phyloP scores from a whole-genome alignment of 64 coral and sea anemone species.

The Trachythela sp. region DNA sequence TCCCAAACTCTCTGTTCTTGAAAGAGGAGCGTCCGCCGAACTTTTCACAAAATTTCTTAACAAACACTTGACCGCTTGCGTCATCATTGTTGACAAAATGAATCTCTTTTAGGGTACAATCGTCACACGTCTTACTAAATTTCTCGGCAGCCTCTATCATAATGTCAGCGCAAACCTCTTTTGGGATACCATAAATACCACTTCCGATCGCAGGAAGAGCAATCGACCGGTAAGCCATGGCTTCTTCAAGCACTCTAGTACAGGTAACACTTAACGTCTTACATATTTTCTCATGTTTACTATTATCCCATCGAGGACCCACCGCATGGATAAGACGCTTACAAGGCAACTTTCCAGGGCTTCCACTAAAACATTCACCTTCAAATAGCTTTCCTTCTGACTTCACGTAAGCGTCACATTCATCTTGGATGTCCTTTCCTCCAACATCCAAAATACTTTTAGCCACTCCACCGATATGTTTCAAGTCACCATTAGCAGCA shows the following conservation, averaged over 20 bases:
- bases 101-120: constrained; percentile 26
- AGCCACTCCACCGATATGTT: constrained; percentile 45
- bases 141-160: constrained; percentile 10
- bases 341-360: constrained; percentile 50
- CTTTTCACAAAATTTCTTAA: neutral
- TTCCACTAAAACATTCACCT: constrained; percentile 38
- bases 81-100: constrained; percentile 30
- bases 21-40: neutral
- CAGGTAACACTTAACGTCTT: neutral
- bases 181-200: constrained; percentile 18
- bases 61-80: neutral
- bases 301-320: constrained; percentile 45
- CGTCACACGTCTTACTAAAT: neutral
- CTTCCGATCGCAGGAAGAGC: constrained; percentile 43
- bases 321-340: constrained; percentile 59
- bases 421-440: constrained; percentile 48
- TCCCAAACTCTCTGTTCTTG: neutral
- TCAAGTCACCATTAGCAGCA: constrained; percentile 46
- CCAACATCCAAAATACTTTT: constrained; percentile 35
- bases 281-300: neutral
- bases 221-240: neutral
- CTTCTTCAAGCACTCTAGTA: constrained; percentile 5
- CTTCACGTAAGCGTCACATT: constrained; percentile 34
- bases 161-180: constrained; percentile 10
- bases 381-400: neutral